Evolutionary conservation across 1,140 invertebrate species (phyloP).

Genomic region (Coptotermes formosanus): DNA sequence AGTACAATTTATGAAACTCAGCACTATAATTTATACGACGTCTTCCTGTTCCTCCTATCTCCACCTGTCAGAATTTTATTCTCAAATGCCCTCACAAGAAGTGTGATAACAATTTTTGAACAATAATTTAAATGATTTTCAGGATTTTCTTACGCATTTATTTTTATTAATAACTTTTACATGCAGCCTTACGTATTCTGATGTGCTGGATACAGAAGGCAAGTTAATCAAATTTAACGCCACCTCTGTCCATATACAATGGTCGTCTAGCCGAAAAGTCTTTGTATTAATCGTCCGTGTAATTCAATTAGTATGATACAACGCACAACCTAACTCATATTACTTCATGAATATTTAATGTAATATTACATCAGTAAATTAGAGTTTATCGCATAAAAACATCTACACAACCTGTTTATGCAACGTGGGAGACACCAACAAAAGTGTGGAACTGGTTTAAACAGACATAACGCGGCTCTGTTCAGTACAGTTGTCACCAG

Average conservation of each 20-base stretch:
- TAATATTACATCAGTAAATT: constrained; percentile 15
- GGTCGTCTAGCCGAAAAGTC: neutral
- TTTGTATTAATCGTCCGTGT: neutral
- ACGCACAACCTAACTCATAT: neutral
- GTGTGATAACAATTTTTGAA: no score
- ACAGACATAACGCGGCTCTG: neutral
- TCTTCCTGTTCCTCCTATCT: no score
- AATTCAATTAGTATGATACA: neutral
- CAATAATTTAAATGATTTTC: no score
- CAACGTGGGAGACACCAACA: no score
- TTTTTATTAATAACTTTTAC: no score
- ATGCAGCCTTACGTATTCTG: no score
- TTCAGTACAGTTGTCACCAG: neutral
- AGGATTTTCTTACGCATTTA: no score
- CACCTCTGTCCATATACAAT: neutral
- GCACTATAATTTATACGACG: no score
- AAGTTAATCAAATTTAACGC: neutral
- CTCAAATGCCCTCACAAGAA: no score
- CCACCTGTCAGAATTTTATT: no score
- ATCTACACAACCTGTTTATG: neutral
- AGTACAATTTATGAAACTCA: no score
- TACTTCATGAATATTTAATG: neutral
- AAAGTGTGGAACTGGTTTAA: neutral
- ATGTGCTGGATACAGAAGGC: no score
- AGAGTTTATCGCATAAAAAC: neutral